Evolutionary conservation across 1,140 invertebrate species (phyloP), one percentile per base, ranked within the genome.

Genomic region (Formica selysi): DNA sequence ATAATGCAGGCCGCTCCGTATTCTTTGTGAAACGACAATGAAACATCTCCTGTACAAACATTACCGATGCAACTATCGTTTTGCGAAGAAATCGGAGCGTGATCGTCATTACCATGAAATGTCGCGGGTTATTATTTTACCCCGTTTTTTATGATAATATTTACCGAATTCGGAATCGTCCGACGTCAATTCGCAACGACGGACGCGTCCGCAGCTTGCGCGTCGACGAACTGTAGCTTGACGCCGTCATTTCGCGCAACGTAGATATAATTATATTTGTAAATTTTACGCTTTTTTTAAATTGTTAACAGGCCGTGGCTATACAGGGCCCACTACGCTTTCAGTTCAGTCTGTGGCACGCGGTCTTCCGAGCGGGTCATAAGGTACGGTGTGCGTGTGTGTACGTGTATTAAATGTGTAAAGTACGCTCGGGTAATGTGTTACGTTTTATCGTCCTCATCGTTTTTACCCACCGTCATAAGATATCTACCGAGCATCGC

Each of bases 301-400:
- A 88, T 91, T 91, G 91, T 92, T 89, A 89, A 93, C 93, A 95
- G 95, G 95, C 94, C 95, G 95, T 95, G 95, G 94, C 95, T 95
- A 94, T 95, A 94, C 94, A 95, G 92, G 94, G 92, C 93, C 94
- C 94, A 89, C 93, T 94, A 95, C 87, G 83, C 54, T 83, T 91
- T 94, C 89, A 93, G 88, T 93, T 94, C 92, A 93, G 91, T 94
- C 92, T 87, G 94, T 95, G 95, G 93, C 94, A 92, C 94, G 95
- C 95, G 94, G 94, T 95, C 93, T 92, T 92, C 92, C 93, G 59
- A 89, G 44, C 87, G 67, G 71, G 86, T 91, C 29, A 54, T 64
- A 38, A 48, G 59, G 41, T 57, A 61, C 51, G 48, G 57, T 68
- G 36, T 74, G 36, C 51, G 62, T 74, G 67, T 48, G 48, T 81